Conservation (phyloP, 2,888 invertebrate genomes). For the Linnaemya tessellans region DNA sequence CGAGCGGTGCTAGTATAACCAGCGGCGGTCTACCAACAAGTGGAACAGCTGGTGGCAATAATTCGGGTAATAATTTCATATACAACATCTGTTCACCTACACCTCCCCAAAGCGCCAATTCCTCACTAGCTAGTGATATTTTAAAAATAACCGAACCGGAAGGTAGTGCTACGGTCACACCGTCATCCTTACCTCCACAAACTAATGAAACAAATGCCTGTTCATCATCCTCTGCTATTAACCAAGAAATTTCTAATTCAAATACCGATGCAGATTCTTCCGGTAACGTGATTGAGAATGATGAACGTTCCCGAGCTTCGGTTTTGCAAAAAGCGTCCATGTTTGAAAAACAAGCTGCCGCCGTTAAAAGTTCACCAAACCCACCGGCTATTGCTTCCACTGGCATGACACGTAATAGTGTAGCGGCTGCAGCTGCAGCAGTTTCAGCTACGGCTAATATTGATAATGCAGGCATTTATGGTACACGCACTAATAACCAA, state of each 20-base stretch:
- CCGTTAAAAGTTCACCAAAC: conserved; percentile 68
- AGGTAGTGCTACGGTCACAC: conserved; percentile 45
- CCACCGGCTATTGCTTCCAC: conserved; percentile 49
- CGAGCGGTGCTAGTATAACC: conserved; percentile 79
- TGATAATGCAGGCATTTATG: conserved; percentile 68
- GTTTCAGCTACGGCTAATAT: background rate
- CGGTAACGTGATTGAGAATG: conserved; percentile 77
- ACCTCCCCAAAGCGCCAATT: conserved; percentile 76
- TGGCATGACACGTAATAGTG: conserved; percentile 50
- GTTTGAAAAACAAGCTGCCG: conserved; percentile 83
- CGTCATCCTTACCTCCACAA: conserved; percentile 41
- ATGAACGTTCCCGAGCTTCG: conserved; percentile 82
- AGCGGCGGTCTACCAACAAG: conserved; percentile 75
- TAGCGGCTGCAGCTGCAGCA: conserved; percentile 32
- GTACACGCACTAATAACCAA: conserved; percentile 62
- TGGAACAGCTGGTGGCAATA: conserved; percentile 66
- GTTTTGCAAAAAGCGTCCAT: conserved; percentile 83
- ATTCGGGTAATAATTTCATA: conserved; percentile 76
- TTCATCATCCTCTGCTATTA: conserved; percentile 63
- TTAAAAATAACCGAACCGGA: conserved; percentile 82
- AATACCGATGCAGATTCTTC: conserved; percentile 73
- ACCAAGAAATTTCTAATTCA: conserved; percentile 65
- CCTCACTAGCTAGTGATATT: conserved; percentile 76
- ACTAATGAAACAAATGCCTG: conserved; percentile 42
- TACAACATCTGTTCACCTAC: conserved; percentile 80